These are phyloP conservation scores for Pseudomyrmex sp. DNA, from an alignment of 1,140 invertebrate genomes.

Conservation along the genomic window DNA sequence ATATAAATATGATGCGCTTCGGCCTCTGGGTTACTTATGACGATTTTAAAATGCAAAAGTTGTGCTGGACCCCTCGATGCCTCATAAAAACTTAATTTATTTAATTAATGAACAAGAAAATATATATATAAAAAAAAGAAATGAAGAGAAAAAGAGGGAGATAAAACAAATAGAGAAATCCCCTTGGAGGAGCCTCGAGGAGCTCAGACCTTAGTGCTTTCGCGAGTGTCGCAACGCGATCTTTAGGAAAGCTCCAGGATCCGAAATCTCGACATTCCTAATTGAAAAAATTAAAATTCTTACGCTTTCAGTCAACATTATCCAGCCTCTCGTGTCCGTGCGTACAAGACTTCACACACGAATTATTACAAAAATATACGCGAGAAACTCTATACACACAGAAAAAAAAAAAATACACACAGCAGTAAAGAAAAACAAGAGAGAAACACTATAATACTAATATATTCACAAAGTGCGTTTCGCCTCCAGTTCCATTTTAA, in stretches of 20 bases:
- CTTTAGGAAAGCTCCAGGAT: conserved; percentile 62
- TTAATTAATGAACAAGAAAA: conserved; percentile 56
- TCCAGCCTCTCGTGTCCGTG: conserved; percentile 35
- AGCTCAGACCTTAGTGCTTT: conserved; percentile 38
- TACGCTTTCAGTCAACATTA: conserved; percentile 59
- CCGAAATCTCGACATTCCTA: conserved; percentile 63
- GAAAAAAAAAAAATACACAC: conserved; percentile 56
- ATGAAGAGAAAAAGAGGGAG: conserved; percentile 32
- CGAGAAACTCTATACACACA: conserved; percentile 49
- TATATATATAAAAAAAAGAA: conserved; percentile 54
- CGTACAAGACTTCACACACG: conserved; percentile 43
- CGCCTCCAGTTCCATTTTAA: conserved; percentile 71
- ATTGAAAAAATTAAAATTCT: conserved; percentile 45
- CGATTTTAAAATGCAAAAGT: conserved; percentile 43
- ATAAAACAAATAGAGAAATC: conserved; percentile 15
- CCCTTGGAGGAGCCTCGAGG: conserved; percentile 48
- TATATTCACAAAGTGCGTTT: conserved; percentile 71
- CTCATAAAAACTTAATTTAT: conserved; percentile 60
- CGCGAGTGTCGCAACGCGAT: conserved; percentile 45
- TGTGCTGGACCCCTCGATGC: conserved; percentile 54
- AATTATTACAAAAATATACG: conserved; percentile 38
- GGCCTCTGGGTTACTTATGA: conserved; percentile 63
- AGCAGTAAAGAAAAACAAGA: conserved; percentile 41
- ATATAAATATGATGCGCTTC: conserved; percentile 57
- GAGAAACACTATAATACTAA: conserved; percentile 53